These are phyloP conservation scores for Poecilia picta DNA, from an alignment of 2,797 vertebrate species.

Conservation along the genomic window DNA sequence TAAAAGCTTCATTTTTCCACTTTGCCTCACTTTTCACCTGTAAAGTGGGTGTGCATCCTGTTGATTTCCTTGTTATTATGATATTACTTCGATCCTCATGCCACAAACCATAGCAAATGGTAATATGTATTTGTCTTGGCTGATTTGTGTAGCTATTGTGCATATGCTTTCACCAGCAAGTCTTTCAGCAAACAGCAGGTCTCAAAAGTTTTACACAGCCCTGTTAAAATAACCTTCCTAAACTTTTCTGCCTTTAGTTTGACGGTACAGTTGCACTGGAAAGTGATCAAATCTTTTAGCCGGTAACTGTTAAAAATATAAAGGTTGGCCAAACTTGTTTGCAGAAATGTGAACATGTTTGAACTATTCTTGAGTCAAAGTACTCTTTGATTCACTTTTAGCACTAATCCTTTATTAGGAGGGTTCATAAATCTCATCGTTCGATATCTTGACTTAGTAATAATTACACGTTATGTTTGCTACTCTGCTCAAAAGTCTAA, in stretches of 20 bases:
- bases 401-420: neutral
- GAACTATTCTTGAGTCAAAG: neutral
- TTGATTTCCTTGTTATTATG: neutral
- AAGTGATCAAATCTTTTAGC: neutral
- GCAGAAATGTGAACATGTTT: neutral
- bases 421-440: neutral
- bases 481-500: neutral
- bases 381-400: neutral
- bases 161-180: neutral
- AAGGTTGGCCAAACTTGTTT: neutral
- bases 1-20: neutral
- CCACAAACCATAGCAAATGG: neutral
- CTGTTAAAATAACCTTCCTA: neutral
- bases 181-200: constrained; percentile 1
- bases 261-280: neutral
- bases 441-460: neutral
- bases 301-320: neutral
- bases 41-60: constrained; percentile 1
- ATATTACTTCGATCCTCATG: constrained; percentile 4
- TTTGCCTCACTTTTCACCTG: constrained; percentile 9
- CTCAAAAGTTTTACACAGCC: neutral
- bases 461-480: neutral
- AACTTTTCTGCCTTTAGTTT: neutral
- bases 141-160: neutral
- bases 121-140: neutral